Evolutionary conservation across 2,113 vertebrate genomes (phyloP), one percentile per base, ranked within the genome.

Genomic region (Rhizomys pruinosus): DNA sequence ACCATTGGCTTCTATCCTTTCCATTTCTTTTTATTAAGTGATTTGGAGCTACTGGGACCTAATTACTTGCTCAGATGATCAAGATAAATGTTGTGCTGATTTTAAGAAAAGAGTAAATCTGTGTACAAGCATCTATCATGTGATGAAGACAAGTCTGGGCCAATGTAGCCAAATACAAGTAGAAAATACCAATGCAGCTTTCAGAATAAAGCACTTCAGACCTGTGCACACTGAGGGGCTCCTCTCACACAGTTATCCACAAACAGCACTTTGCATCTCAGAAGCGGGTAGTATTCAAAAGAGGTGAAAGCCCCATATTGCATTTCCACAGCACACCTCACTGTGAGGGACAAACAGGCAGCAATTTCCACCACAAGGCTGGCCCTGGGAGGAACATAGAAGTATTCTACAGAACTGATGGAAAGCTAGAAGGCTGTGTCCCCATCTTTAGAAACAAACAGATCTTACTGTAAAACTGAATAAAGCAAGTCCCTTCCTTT

Each of bases 381-480:
- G 66, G 29, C 4, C 39, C 34, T 27, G 12, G 44, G 47, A 77
- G 29, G 7, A 87, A 32, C 8, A 85, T 27, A 55, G 64, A 92
- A 81, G 44, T 13, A 19, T 29, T 27, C 71, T 69, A 22, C 23
- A 55, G 32, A 78, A 96, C 61, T 37, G 93, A 85, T 1, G 20
- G 25, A 63, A 91, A 86, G 3, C n/a, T 86, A 80, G n/a, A 37
- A 71, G 27, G 7, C 34, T 89, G 4, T 52, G 84, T 81, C n/a
- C 47, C 11, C 13, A 79, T 92, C 81, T 86, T 87, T 69, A 47
- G 63, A 82, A 84, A 76, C 27, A 77, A 72, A 61, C 32, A 10
- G 17, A 79, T 94, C 34, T 78, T 80, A 84, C 68, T 90, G 57
- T 55, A 25, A 90, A 91, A 80, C 7, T 66, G 74, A 95, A 29